Evolutionary conservation across 2,113 vertebrate species (phyloP), one percentile per base, ranked within the genome.

Genomic region (Trochalopteron elliotii): DNA sequence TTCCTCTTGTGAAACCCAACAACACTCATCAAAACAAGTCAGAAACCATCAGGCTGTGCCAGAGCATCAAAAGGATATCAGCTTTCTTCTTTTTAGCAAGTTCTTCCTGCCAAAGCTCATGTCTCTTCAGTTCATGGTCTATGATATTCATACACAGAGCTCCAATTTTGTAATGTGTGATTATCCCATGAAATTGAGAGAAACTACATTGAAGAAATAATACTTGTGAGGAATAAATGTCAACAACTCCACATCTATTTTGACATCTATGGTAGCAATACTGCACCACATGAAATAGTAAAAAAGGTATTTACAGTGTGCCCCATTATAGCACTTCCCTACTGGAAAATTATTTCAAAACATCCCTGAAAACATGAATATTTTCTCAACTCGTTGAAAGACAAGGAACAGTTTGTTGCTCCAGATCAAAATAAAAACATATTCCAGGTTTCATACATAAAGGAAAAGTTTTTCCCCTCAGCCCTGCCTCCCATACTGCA

Each of bases 111-210:
- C 99, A 99, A 86, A 99, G 98, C 84, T 99, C 98, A 20, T 98
- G 99, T 92, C 99, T 98, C 98, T 99, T 99, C 97, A 99, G 98
- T 87, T 99, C 99, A 74, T 99, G 99, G 91, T 99, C 99, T 67
- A 99, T 99, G 82, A 99, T 99, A 96, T 98, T 99, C 99, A 98
- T 99, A 90, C 99, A 99, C 4, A 99, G 97, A 52, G 99, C 98
- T 87, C 99, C 99, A 42, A 99, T 99, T 98, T 99, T 99, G 91
- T 99, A 99, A 87, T 99, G 99, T 40, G 99, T 99, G 93, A 99
- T 99, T 84, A 99, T 98, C 71, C 98, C 98, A 67, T 99, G 99
- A 97, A 99, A 99, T 64, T 99, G 99, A 93, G 98, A 98, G 98
- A 99, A 99, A 90, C 99, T 99, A 61, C 10, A 82, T 74, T 91